These are phyloP conservation scores for Neoascia interrupta DNA, from an alignment of 2,888 invertebrate species.

Conservation along the genomic window DNA sequence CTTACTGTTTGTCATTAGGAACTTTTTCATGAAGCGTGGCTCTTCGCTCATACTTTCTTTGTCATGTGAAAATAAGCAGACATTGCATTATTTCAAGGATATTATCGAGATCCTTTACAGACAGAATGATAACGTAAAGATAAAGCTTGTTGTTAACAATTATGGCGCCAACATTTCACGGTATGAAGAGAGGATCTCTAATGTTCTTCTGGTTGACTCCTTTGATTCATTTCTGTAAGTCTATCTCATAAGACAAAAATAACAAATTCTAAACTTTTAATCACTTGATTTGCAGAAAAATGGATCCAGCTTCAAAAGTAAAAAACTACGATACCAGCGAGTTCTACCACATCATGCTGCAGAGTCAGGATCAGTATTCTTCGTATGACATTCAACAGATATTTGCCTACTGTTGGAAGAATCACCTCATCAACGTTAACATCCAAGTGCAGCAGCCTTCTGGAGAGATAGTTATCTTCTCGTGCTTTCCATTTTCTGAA, in stretches of 20 bases:
- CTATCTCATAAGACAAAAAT: no score
- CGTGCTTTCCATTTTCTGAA: constrained; percentile 73
- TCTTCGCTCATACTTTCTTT: constrained; percentile 72
- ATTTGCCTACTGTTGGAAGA: no score
- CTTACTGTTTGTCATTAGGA: constrained; percentile 71
- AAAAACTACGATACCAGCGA: no score
- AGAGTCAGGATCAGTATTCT: no score
- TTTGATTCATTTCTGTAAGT: constrained; percentile 73
- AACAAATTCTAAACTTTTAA: not conserved
- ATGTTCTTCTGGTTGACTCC: constrained; percentile 73
- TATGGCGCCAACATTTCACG: not conserved
- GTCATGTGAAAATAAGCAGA: constrained; percentile 72
- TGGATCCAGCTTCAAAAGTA: constrained; percentile 72
- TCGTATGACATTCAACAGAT: no score
- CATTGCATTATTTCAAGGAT: no score
- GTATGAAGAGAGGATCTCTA: no score
- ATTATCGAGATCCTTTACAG: constrained; percentile 62
- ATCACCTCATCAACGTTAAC: no score
- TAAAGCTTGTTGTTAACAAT: constrained; percentile 71
- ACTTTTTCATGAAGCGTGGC: no score
- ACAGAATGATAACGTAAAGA: constrained; percentile 71
- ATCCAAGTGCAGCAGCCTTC: no score
- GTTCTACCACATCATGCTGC: no score
- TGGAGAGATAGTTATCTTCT: constrained; percentile 73
- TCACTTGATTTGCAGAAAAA: constrained; percentile 61